phyloP scores from a whole-genome alignment of 2,888 invertebrate species.

The Amphipyra berbera region DNA sequence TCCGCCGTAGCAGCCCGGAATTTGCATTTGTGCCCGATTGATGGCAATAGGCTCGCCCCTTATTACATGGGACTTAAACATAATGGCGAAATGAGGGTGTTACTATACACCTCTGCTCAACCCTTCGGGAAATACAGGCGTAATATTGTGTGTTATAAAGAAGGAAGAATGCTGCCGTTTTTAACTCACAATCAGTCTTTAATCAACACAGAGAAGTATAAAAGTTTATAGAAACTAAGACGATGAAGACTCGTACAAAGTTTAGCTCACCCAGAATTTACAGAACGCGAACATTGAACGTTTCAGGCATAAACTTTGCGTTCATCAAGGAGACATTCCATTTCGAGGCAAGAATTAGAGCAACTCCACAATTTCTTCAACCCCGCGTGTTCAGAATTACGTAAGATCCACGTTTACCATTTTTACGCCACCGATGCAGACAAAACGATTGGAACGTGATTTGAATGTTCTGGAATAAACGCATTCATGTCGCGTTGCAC shows the following conservation, averaged over 20 bases:
- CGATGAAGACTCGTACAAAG: slow-evolving; percentile 10
- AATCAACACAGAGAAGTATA: no score
- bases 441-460: slow-evolving; percentile 37
- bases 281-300: slow-evolving; percentile 32
- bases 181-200: no score
- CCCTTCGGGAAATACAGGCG: no score
- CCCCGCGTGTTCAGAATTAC: slow-evolving; percentile 30
- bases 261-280: slow-evolving; percentile 23
- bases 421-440: slow-evolving; percentile 33
- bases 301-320: slow-evolving; percentile 27
- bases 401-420: slow-evolving; percentile 22
- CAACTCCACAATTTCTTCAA: slow-evolving; percentile 32
- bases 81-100: no score
- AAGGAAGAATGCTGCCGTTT: no score
- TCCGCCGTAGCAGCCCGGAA: no score
- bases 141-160: no score
- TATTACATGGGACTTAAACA: no score
- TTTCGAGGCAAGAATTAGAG: slow-evolving; percentile 27
- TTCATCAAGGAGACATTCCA: slow-evolving; percentile 17
- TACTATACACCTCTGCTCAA: no score
- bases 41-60: no score
- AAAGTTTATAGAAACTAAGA: slow-evolving; percentile 9
- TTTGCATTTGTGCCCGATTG: no score
- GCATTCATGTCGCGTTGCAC: slow-evolving; percentile 13
- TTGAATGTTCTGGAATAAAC: slow-evolving; percentile 26